A percentile compares a stretch with the other conserved stretches of the same genome.
phyloP scores from a whole-genome alignment of 2,888 invertebrate species.

The Ceratothoa steindachneri region DNA sequence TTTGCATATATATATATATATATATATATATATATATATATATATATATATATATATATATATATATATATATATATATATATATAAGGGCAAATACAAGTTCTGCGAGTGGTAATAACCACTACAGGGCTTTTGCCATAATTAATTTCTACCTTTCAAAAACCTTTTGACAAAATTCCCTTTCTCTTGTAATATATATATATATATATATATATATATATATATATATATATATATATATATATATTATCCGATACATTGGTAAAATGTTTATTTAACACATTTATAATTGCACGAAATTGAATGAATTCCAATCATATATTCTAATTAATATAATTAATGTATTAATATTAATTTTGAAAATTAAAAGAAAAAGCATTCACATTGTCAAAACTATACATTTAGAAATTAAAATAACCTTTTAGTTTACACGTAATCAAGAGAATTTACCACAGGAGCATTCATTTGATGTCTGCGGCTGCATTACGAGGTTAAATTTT shows the following conservation, averaged over 20 bases:
- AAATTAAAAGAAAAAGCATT: no score
- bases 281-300: background rate
- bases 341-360: background rate
- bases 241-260: background rate
- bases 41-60: conserved; percentile 17
- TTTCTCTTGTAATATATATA: conserved; percentile 3
- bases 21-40: conserved; percentile 7
- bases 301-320: no score
- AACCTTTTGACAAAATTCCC: background rate
- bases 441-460: no score
- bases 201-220: conserved; percentile 13
- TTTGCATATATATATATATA: no score
- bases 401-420: no score
- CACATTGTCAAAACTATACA: no score
- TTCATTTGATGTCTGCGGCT: no score
- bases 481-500: no score
- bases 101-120: no score
- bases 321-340: no score
- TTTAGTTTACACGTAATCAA: no score
- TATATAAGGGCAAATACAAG: no score
- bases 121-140: background rate
- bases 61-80: conserved; percentile 17
- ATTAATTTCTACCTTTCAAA: background rate
- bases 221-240: conserved; percentile 12
- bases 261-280: background rate